These are phyloP conservation scores for Catagonus wagneri DNA, from an alignment of 2,113 vertebrate genomes.

Conservation along the genomic window DNA sequence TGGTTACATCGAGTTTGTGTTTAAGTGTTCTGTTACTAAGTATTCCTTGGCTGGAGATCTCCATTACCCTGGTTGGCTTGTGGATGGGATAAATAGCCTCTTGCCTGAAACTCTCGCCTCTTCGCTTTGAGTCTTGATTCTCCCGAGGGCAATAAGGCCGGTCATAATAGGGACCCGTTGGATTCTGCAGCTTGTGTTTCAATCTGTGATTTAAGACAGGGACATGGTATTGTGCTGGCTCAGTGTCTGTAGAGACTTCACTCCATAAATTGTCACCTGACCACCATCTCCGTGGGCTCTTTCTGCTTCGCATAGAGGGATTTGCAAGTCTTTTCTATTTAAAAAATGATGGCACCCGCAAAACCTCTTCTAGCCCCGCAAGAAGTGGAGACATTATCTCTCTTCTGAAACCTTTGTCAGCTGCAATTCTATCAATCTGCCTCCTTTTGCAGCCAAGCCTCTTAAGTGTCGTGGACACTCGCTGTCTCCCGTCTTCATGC, in stretches of 20 bases:
- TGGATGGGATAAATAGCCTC: neutral
- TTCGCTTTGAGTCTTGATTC: neutral
- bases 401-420: neutral
- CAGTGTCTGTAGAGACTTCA: neutral
- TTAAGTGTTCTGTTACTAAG: constrained; percentile 64
- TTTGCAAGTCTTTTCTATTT: neutral
- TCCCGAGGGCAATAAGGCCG: neutral
- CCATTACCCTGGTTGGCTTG: constrained; percentile 16
- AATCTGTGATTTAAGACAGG: neutral
- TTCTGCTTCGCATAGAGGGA: neutral
- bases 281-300: neutral
- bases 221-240: neutral
- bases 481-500: neutral
- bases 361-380: neutral
- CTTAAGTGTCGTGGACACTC: neutral
- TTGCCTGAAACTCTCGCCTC: neutral
- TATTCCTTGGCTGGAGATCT: constrained; percentile 1
- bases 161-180: neutral
- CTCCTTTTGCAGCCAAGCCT: neutral
- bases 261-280: neutral
- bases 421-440: too few species aligned
- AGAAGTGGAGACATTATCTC: neutral
- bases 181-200: neutral
- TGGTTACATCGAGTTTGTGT: constrained; percentile 65
- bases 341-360: neutral